Percentiles rank a stretch among this genome's conserved stretches.
These are phyloP conservation scores for Odontesthes bonariensis DNA, from an alignment of 2,113 vertebrate species.

Conservation along the genomic window DNA sequence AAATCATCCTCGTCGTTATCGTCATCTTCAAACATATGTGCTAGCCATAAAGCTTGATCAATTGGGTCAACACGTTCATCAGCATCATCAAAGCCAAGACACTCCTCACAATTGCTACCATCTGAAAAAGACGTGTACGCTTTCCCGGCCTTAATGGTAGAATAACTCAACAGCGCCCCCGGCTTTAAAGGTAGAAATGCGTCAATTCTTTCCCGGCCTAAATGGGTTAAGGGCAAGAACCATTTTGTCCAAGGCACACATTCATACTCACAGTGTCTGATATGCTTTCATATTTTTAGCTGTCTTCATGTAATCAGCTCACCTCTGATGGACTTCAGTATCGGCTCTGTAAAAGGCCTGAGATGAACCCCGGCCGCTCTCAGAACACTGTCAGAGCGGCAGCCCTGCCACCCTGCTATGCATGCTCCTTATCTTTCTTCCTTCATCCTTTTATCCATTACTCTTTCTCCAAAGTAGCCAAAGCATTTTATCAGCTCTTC, in stretches of 20 bases:
- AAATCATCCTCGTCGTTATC: no score
- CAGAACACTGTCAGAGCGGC: constrained; percentile 13
- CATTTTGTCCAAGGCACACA: constrained; percentile 1
- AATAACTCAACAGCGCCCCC: no score
- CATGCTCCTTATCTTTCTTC: constrained; percentile 16
- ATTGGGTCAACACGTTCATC: no score
- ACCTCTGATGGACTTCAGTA: constrained; percentile 42
- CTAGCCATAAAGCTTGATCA: no score
- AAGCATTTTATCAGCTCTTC: constrained; percentile 19
- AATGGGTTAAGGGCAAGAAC: constrained; percentile 14
- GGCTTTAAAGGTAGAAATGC: no score
- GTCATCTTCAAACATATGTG: no score
- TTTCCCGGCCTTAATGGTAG: no score
- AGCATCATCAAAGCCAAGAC: no score
- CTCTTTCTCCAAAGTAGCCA: constrained; percentile 19
- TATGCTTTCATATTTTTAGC: constrained; percentile 54
- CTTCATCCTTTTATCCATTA: constrained; percentile 22
- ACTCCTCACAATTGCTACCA: no score
- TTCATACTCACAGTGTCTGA: neutral
- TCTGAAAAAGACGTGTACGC: no score
- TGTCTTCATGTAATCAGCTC: constrained; percentile 26
- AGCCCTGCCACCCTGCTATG: constrained; percentile 29
- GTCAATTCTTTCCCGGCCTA: no score
- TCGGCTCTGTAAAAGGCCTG: neutral
- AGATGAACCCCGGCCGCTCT: constrained; percentile 36